Evolutionary conservation across 1,140 invertebrate species (phyloP), one percentile per base, ranked within the genome.

Genomic region (Augochlora pura): DNA sequence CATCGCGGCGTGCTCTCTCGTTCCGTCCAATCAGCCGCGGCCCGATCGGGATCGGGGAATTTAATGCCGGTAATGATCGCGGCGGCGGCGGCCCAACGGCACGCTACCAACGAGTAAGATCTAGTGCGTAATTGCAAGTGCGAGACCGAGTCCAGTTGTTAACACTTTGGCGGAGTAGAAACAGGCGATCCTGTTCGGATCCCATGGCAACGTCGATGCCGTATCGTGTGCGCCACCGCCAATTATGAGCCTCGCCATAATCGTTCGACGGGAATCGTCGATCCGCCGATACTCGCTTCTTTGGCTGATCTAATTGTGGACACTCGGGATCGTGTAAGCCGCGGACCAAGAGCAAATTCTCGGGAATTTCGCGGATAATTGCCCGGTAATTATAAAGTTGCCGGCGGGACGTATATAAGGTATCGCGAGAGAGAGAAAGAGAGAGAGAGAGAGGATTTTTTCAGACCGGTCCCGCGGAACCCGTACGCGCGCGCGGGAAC

Each of bases 61-160:
- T 73, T 73, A 73, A 79, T 73, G 70, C 70, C 38, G 70, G 77
- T 79, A 79, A 79, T 79, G 70, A 79, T 72, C 77, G 46, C 21
- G 8, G 42, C 16, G 54, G 42, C 65, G 52, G 46, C 9, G 66
- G 25, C 38, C 38, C 18, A 21, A 59, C 9, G 66, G 25, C 38
- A 49, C 18, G 54, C 54, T 57, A 57, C 54, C 42, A 46, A 9
- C 32, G 23, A 71, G 75, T 70, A 77, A 70, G 75, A 70, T 46
- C 75, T 77, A 70, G 68, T 70, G 66, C 75, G 75, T 70, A 77
- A 77, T 77, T 77, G 67, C 49, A 60, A 38, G 67, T 25, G 75
- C 42, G 60, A 64, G 67, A 39, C 67, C 62, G 38, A 42, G 64
- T 46, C 42, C 57, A 62, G 66, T 77, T 60, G 75, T 77, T 77